Conservation (phyloP, 2,888 invertebrate genomes). For the Idaea dimidiata region DNA sequence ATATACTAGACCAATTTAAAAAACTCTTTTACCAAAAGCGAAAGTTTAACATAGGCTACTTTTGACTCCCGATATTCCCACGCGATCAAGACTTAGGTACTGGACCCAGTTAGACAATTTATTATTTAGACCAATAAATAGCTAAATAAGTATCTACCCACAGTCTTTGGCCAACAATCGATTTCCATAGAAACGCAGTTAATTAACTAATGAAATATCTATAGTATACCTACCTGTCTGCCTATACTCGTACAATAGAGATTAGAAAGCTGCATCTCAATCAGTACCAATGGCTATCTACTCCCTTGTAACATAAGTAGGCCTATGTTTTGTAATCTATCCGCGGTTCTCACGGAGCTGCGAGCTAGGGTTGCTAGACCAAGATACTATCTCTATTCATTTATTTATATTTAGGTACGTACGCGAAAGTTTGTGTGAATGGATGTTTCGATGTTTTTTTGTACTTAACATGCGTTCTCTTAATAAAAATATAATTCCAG, state of each 20-base stretch:
- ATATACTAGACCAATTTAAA: too few species aligned
- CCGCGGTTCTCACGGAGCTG: slow-evolving; percentile 45
- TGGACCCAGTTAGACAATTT: too few species aligned
- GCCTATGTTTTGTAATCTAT: slow-evolving; percentile 35
- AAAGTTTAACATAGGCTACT: too few species aligned
- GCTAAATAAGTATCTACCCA: background rate
- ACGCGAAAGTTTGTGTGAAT: too few species aligned
- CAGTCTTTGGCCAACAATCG: background rate
- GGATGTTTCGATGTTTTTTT: too few species aligned
- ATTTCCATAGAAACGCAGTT: background rate
- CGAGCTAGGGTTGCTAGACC: background rate
- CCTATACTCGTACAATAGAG: background rate
- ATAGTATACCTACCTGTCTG: background rate
- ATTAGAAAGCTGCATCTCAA: slow-evolving; percentile 18
- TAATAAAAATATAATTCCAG: too few species aligned
- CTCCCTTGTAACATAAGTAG: slow-evolving; percentile 29
- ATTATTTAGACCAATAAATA: background rate
- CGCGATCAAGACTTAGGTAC: too few species aligned
- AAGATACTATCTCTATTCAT: background rate
- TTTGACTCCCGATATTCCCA: too few species aligned
- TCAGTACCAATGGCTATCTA: slow-evolving; percentile 15
- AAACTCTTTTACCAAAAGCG: too few species aligned
- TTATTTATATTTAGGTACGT: too few species aligned
- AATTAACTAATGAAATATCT: background rate
- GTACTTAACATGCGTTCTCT: too few species aligned